Conservation (phyloP, 2,797 vertebrate genomes). For the Valencia hispanica region DNA sequence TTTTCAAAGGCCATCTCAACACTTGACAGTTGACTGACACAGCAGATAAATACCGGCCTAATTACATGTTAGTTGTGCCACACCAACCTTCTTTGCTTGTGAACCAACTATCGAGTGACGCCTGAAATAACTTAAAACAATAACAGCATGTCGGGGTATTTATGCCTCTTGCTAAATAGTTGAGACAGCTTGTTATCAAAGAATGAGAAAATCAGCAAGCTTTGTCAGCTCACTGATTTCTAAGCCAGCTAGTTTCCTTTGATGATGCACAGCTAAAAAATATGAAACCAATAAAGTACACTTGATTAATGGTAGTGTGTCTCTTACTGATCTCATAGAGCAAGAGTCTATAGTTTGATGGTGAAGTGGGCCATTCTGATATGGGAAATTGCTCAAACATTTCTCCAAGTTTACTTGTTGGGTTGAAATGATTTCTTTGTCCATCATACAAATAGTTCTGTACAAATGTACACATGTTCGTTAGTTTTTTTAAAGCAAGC, state of each 20-base stretch:
- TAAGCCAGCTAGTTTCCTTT: neutral
- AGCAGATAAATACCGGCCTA: conserved; percentile 13
- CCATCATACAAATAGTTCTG: too few relatives aligned
- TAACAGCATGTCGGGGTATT: neutral
- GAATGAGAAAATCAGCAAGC: neutral
- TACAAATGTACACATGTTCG: too few relatives aligned
- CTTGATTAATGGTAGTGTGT: neutral
- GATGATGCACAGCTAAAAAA: neutral
- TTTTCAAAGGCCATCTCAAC: neutral
- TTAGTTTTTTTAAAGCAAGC: too few relatives aligned
- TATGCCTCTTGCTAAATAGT: neutral
- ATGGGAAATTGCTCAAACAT: too few relatives aligned
- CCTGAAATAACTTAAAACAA: neutral
- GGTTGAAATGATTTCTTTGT: too few relatives aligned
- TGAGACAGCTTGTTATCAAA: neutral
- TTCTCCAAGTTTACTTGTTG: too few relatives aligned
- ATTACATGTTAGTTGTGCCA: conserved; percentile 3
- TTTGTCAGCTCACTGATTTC: neutral
- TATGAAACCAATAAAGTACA: neutral
- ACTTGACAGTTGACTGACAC: neutral
- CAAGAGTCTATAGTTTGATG: neutral
- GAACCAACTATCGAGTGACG: neutral
- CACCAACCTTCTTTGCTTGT: neutral
- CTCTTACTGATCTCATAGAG: neutral
- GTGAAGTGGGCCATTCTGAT: neutral